Percentiles rank a stretch among this genome's conserved stretches.
Evolutionary conservation across 2,888 invertebrate genomes (phyloP).

Genomic region (Microchrysa polita): DNA sequence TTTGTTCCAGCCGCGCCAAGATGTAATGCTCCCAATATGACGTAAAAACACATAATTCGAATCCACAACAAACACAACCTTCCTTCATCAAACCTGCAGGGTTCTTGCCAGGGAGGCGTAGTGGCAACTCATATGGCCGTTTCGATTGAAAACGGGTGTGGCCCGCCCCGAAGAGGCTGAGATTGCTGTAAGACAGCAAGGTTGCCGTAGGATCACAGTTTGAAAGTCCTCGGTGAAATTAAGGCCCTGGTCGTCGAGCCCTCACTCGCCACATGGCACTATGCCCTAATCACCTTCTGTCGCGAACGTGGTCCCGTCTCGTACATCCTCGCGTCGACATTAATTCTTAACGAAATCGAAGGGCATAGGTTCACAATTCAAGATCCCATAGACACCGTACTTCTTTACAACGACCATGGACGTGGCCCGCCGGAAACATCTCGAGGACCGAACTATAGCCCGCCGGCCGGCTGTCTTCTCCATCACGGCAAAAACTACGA

Average conservation of each 20-base stretch:
- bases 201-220: conserved; percentile 64
- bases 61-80: too few species aligned
- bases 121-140: too few species aligned
- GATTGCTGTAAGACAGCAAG: too few species aligned
- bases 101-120: too few species aligned
- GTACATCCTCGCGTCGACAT: conserved; percentile 70
- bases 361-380: conserved; percentile 69
- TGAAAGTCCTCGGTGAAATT: conserved; percentile 72
- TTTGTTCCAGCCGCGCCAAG: too few species aligned
- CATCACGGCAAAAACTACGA: conserved; percentile 81
- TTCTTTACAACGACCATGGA: conserved; percentile 90
- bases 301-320: conserved; percentile 75
- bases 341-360: conserved; percentile 75
- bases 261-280: conserved; percentile 79
- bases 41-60: too few species aligned
- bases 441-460: conserved; percentile 75
- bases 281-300: conserved; percentile 75
- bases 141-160: too few species aligned
- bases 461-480: conserved; percentile 76
- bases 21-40: too few species aligned
- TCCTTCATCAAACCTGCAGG: too few species aligned
- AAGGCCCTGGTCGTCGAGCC: conserved; percentile 75
- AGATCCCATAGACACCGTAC: conserved; percentile 73
- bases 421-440: conserved; percentile 74
- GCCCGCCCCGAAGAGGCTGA: too few species aligned